Base-by-base conservation (phyloP, 2,888 invertebrate genomes). In the Vandiemenella viatica region DNA sequence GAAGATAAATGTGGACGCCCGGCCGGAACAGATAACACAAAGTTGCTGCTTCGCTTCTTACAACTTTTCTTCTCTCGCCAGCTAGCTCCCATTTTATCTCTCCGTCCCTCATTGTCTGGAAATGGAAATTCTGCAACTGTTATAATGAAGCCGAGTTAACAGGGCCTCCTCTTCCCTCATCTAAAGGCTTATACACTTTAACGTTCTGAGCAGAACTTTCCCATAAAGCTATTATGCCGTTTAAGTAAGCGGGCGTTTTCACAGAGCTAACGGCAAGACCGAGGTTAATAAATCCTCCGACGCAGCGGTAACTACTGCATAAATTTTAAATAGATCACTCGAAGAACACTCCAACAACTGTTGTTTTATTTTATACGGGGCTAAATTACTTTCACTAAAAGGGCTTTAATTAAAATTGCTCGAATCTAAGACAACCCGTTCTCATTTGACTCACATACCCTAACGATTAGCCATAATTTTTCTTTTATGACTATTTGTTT, bases 1-100 rank as follows among this genome's bases (percentile, higher is more conserved):
- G 50, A 52, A 52, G 54, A 54, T 54, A 54, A 52, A 54, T 54
- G 54, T 52, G 45, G 47, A 46, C 44, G 45, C 42, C 16, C 17
- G 37, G 32, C 15, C 16, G n/a, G 19, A 42, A 42, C 18, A 21
- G 42, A 42, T 42, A 21, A 42, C 42, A 42, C 42, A 19, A 42
- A 42, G 42, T 42, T 19, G 42, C 42, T 42, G 38, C 38, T 8
- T 15, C 38, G 1, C 38, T 15, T 21, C 42, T 19, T 42, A 19
- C 20, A n/a, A 16, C 19, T 20, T 18, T 42, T 20, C 38, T n/a
- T 20, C 16, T 17, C 38, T 38, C 32, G 32, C 32, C n/a, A 13
- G 32, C 32, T 32, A 10, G 32, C n/a, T n/a, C 13, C 32, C 32
- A 32, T 13, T 42, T 42, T 42, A 19, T 42, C 18, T 42, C 42